Percentiles rank a stretch among this genome's conserved stretches.
Conservation (phyloP, 1,140 invertebrate species). For the Wiebesia pumilae region DNA sequence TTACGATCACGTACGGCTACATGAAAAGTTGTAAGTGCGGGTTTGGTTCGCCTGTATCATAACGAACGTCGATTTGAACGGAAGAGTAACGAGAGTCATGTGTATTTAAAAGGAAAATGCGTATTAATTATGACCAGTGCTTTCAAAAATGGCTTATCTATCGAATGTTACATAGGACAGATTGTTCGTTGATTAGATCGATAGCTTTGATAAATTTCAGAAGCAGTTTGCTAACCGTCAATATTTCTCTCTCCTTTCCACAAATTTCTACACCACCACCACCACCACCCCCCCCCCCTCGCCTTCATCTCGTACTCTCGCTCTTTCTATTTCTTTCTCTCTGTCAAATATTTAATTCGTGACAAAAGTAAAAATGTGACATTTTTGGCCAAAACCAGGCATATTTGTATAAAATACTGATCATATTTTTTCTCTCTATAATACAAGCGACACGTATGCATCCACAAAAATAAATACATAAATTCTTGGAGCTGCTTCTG, state of each 20-base stretch:
- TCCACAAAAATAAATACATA: constrained; percentile 47
- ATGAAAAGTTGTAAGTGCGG: background rate
- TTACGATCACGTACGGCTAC: background rate
- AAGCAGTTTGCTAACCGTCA: background rate
- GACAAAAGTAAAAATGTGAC: background rate
- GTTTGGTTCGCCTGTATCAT: background rate
- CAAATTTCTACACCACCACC: too few species aligned
- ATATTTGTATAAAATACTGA: background rate
- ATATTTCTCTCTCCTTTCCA: background rate
- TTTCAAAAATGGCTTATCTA: too few species aligned
- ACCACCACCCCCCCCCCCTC: too few species aligned
- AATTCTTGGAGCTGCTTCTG: constrained; percentile 30
- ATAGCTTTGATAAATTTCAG: background rate
- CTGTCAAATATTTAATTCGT: background rate
- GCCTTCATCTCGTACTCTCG: too few species aligned
- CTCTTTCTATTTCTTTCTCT: too few species aligned
- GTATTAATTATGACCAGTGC: background rate
- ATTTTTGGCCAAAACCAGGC: background rate
- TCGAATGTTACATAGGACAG: too few species aligned
- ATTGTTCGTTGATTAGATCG: too few species aligned
- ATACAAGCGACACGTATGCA: background rate
- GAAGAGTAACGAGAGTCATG: background rate
- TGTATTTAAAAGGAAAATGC: too few species aligned
- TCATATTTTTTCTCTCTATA: background rate
- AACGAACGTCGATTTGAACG: background rate